Conservation (phyloP, 2,797 vertebrate species). For the Poeciliopsis presidionis region DNA sequence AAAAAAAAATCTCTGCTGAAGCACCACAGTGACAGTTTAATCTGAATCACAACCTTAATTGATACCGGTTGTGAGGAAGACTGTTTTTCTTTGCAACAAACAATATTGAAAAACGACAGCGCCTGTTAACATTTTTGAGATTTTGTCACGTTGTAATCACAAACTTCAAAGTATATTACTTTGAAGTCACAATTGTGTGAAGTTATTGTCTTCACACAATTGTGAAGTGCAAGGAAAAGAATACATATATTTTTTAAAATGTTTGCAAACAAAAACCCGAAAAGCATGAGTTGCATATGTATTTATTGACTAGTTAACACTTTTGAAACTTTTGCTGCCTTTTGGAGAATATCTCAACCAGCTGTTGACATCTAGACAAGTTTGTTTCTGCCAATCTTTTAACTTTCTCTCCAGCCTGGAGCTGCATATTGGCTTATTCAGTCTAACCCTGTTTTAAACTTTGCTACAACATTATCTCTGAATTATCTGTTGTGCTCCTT, state of each 20-base stretch:
- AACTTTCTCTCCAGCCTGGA: not conserved
- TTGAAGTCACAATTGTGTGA: not conserved
- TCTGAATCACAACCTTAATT: not conserved
- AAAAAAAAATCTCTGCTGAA: not conserved
- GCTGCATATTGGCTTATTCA: not conserved
- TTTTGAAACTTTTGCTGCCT: not conserved
- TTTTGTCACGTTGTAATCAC: not conserved
- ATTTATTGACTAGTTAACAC: not conserved
- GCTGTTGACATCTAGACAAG: not conserved
- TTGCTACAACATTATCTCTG: not conserved
- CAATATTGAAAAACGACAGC: not conserved
- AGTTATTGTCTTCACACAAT: too few species aligned
- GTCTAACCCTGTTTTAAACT: not conserved
- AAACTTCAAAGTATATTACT: not conserved
- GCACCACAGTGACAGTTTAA: not conserved
- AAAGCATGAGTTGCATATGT: not conserved
- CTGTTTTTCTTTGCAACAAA: not conserved
- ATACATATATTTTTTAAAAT: not conserved
- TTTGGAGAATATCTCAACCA: not conserved
- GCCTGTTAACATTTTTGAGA: not conserved
- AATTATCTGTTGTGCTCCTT: not conserved
- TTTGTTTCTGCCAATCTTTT: not conserved
- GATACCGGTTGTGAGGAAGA: not conserved
- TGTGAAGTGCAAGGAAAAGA: not conserved
- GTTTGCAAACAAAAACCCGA: not conserved